phyloP scores from a whole-genome alignment of 2,888 invertebrate genomes.

The Amphipyra tragopoginis region DNA sequence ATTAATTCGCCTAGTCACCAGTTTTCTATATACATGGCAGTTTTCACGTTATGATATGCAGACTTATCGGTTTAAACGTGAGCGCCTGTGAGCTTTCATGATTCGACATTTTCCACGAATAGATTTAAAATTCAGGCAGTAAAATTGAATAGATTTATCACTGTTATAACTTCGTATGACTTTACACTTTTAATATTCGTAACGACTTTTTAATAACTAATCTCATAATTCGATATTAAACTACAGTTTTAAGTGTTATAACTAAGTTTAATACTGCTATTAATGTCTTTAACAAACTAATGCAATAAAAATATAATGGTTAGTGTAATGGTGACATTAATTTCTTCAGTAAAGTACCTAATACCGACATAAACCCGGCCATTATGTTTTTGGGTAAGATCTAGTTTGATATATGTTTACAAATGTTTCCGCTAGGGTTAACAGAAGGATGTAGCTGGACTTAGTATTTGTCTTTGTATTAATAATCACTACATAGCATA shows the following conservation, averaged over 20 bases:
- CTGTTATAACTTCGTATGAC: conserved; percentile 13
- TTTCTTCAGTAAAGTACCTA: conserved; percentile 46
- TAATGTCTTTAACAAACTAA: conserved; percentile 43
- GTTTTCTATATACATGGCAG: neutral
- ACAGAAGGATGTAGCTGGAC: conserved; percentile 1
- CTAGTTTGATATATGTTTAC: conserved; percentile 41
- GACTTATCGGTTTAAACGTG: conserved; percentile 12
- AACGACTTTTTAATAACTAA: conserved; percentile 26
- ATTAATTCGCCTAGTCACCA: neutral
- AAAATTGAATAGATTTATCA: conserved; percentile 31
- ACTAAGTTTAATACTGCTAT: conserved; percentile 32
- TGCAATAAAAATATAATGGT: conserved; percentile 50
- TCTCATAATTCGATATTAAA: conserved; percentile 17
- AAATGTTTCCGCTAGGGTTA: conserved; percentile 21
- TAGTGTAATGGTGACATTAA: conserved; percentile 51
- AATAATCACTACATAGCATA: too few species aligned
- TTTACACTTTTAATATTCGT: conserved; percentile 13
- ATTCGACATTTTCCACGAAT: conserved; percentile 26
- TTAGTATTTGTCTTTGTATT: too few species aligned
- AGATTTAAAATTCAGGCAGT: conserved; percentile 24
- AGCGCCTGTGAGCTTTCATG: conserved; percentile 11
- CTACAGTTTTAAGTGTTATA: conserved; percentile 20
- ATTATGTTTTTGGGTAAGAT: conserved; percentile 44
- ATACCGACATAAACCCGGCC: conserved; percentile 44
- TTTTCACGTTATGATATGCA: conserved; percentile 8